Base-by-base conservation (phyloP, 2,797 vertebrate species). In the Jordanella pulchra region DNA sequence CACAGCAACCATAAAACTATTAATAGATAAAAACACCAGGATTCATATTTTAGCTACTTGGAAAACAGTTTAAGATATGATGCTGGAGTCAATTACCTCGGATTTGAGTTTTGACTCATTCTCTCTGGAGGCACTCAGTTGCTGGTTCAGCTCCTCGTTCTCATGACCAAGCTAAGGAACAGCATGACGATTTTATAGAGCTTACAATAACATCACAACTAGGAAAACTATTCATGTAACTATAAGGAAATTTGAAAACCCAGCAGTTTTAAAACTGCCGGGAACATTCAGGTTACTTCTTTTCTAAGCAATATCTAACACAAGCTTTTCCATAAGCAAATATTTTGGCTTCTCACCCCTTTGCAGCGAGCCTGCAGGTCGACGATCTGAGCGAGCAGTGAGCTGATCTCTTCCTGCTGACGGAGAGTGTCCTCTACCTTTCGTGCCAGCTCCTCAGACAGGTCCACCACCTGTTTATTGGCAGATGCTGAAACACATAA, bases 321-420 rank as follows among this genome's bases (percentile, higher is more conserved):
- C 30, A 5, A 77, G 11, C 5, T 7, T 9, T 73, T 30, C 32
- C 30, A 65, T 32, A 67, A 66, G 0, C 55, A 48, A 50, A 30
- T 71, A 9, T 21, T 39, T 55, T 14, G 4, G 54, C 68, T 1
- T 13, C 17, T 93, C 86, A 98, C 97, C 78, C 17, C 70, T 75
- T 95, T 95, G 79, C 95, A 96, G 23, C 95, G 94, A 12, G 94
- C 94, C 89, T 97, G 95, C 61, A 96, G 93, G 27, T 95, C 95
- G 1, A 94, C 93, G 0, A 97, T 94, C 88, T 96, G 95, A 0
- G 92, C 94, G 58, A 96, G 93, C 69, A 98, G 94, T 14, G 84
- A 90, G 54, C 95, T 93, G 85, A 97, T 96, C 92, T 98, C 97
- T 68, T 96, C 96, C 92, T 96, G 95, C 86, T 97, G 96, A 64